Evolutionary conservation across 2,888 invertebrate genomes (phyloP), one percentile per base, ranked within the genome.

Genomic region (Plagiodera versicolora): DNA sequence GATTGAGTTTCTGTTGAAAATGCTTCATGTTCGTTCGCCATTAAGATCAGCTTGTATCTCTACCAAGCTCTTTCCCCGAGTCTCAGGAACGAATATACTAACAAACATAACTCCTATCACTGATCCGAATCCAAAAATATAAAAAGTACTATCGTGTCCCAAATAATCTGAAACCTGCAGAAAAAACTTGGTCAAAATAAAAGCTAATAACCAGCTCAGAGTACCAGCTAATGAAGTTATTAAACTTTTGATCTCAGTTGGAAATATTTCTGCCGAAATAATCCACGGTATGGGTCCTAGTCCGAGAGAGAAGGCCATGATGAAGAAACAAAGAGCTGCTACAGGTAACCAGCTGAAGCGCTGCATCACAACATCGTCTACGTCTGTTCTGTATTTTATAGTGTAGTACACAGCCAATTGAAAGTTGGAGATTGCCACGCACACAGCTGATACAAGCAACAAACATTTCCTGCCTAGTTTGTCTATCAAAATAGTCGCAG

Each of bases 211-310:
- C 93, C 94, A 94, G 77, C 93, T 94, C 53, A 91, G 84, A 0
- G 92, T 86, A 18, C 92, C 91, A 1, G 92, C 91, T 19, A 91
- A 86, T 0, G 92, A 90, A 17, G 88, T 86, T 19, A 90, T 90
- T 54, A 89, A 83, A 2, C 87, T 89, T 75, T 92, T 92, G 60
- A 93, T 89, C 71, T 92, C 89, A 1, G 89, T 83, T 50, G 91
- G 85, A 77, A 95, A 90, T 10, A 95, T 82, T 77, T 95, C 95
- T 1, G 93, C 87, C 77, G 89, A 83, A 83, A 92, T 90, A 83
- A 94, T 85, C 92, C 92, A 92, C 0, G 94, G 94, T 48, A 95
- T 91, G 0, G 95, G 95, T 0, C 95, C 95, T 71, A 89, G 90
- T 50, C 94, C 94, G 9, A 71, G 74, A 0, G 92, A 91, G 81